A percentile compares a stretch with the other conserved stretches of the same genome.
phyloP scores from a whole-genome alignment of 2,888 invertebrate species.

The Cerastis leucographa region DNA sequence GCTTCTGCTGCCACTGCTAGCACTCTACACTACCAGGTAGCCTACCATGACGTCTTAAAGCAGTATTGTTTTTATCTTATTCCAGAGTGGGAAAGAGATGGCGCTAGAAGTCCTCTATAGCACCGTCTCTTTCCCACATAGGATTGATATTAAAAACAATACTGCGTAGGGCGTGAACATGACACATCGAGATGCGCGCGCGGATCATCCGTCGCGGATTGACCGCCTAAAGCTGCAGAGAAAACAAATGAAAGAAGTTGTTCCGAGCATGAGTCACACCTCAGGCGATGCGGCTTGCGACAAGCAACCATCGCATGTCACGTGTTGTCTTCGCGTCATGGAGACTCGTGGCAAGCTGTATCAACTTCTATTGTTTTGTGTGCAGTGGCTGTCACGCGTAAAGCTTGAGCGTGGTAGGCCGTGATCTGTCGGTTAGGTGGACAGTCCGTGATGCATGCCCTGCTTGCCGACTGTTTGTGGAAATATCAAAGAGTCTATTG shows the following conservation, averaged over 20 bases:
- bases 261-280: background rate
- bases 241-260: background rate
- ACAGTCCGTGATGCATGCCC: background rate
- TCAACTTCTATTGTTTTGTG: background rate
- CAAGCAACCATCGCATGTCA: background rate
- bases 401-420: background rate
- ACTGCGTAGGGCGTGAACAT: background rate
- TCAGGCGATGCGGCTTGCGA: background rate
- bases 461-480: background rate
- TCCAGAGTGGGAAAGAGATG: no score
- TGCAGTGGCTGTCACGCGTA: background rate
- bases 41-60: no score
- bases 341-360: background rate
- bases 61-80: no score
- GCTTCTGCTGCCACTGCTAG: conserved; percentile 14
- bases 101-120: no score
- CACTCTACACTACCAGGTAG: background rate
- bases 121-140: no score
- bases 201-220: background rate
- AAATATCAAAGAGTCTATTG: background rate
- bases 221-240: background rate
- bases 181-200: background rate
- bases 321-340: background rate
- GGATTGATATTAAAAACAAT: no score
- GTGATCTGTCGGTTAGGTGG: background rate